phyloP scores from a whole-genome alignment of 1,140 invertebrate genomes.

The Penaeus indicus region DNA sequence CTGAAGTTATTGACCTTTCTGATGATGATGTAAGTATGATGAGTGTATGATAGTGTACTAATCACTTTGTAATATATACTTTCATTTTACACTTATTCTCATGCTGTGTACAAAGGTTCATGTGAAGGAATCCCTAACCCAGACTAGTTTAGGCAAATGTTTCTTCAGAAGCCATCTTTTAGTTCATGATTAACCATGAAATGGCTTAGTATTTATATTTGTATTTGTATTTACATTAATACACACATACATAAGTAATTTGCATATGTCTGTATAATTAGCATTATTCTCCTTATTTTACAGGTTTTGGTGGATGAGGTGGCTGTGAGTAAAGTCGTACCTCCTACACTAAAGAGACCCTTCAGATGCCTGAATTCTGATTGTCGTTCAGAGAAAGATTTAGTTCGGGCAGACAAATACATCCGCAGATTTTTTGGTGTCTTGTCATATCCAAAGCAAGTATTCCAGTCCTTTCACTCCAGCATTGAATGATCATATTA shows the following conservation, averaged over 20 bases:
- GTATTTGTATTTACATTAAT: too few species aligned
- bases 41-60: not conserved
- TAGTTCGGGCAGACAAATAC: conserved; percentile 51
- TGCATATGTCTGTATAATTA: not conserved
- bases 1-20: conserved; percentile 51
- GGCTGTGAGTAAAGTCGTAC: not conserved
- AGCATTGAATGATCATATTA: not conserved
- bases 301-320: conserved; percentile 35
- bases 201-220: not conserved
- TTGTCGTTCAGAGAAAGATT: conserved; percentile 49
- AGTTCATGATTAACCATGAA: not conserved
- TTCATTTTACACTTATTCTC: too few species aligned
- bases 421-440: conserved; percentile 61
- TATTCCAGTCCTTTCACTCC: not conserved
- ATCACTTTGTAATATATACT: too few species aligned
- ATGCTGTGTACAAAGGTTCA: too few species aligned
- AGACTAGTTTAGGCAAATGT: too few species aligned
- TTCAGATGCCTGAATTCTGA: conserved; percentile 64
- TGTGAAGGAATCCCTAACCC: too few species aligned
- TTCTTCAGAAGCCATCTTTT: not conserved
- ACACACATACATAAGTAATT: too few species aligned
- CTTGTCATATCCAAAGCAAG: conserved; percentile 64
- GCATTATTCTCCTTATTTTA: not conserved
- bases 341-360: conserved; percentile 34
- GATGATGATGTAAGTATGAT: conserved; percentile 49